Evolutionary conservation across 1,140 invertebrate species (phyloP).

Genomic region (Trachymyrmex septentrionalis): DNA sequence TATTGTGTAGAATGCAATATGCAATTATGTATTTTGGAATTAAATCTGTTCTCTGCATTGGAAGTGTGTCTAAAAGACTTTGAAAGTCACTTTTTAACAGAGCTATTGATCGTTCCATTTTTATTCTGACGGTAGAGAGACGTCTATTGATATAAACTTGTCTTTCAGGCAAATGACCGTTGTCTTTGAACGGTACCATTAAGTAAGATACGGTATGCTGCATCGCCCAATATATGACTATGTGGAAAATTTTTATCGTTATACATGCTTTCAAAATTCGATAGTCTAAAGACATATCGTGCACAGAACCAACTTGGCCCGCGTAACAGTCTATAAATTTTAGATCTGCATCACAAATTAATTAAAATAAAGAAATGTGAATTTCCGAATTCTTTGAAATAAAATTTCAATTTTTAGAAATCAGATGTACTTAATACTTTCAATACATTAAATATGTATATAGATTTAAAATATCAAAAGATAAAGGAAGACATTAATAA

Average conservation of each 20-base stretch:
- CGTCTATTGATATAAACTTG: slow-evolving; percentile 11
- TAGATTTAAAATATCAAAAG: too few relatives aligned
- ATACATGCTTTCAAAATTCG: not conserved
- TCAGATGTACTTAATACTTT: too few relatives aligned
- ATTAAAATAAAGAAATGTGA: not conserved
- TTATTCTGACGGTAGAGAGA: not conserved
- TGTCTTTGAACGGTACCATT: slow-evolving; percentile 6
- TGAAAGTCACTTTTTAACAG: slow-evolving; percentile 1
- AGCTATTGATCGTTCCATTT: slow-evolving; percentile 5
- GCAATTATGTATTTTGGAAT: slow-evolving; percentile 25
- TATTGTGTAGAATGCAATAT: not conserved
- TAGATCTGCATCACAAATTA: not conserved
- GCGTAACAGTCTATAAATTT: not conserved
- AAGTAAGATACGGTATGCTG: not conserved
- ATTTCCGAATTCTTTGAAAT: too few relatives aligned
- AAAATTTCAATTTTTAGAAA: too few relatives aligned
- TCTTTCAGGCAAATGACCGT: not conserved
- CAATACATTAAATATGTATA: too few relatives aligned
- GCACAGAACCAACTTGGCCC: not conserved
- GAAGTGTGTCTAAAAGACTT: not conserved
- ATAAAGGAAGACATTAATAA: not conserved
- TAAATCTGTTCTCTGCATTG: not conserved
- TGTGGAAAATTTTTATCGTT: not conserved
- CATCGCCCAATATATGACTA: not conserved
- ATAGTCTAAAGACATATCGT: not conserved